A percentile compares a stretch with the other conserved stretches of the same genome.
These are phyloP conservation scores for Tetramorium alpestre DNA, from an alignment of 1,140 invertebrate genomes.

Conservation along the genomic window DNA sequence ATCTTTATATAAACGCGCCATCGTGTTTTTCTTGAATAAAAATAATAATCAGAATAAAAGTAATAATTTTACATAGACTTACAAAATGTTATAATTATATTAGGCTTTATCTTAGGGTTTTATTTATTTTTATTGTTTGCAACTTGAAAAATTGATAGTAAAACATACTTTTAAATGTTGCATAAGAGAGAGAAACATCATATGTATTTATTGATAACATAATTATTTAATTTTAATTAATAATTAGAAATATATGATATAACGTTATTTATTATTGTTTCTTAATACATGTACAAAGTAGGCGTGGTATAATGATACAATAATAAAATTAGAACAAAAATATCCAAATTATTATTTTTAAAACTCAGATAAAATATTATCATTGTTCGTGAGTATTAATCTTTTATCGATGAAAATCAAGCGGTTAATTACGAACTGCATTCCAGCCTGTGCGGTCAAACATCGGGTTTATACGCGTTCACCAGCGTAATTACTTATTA, in stretches of 20 bases:
- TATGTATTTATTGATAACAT: not conserved
- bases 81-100: not conserved
- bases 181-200: not conserved
- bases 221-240: not conserved
- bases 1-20: too few relatives aligned
- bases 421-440: conserved; percentile 53
- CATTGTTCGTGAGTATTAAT: conserved; percentile 33
- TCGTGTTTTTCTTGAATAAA: too few relatives aligned
- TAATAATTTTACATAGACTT: not conserved
- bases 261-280: not conserved
- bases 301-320: not conserved
- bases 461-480: conserved; percentile 52
- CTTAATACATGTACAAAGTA: not conserved
- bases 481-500: conserved; percentile 73
- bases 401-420: conserved; percentile 59
- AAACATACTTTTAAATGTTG: not conserved
- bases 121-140: not conserved
- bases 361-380: not conserved
- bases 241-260: conserved; percentile 2
- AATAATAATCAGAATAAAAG: too few relatives aligned
- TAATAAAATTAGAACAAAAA: not conserved
- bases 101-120: not conserved
- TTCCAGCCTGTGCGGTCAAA: conserved; percentile 53
- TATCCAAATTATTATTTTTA: not conserved
- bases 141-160: not conserved